Evolutionary conservation across 2,888 invertebrate species (phyloP).

Genomic region (Podabrus alpinus): DNA sequence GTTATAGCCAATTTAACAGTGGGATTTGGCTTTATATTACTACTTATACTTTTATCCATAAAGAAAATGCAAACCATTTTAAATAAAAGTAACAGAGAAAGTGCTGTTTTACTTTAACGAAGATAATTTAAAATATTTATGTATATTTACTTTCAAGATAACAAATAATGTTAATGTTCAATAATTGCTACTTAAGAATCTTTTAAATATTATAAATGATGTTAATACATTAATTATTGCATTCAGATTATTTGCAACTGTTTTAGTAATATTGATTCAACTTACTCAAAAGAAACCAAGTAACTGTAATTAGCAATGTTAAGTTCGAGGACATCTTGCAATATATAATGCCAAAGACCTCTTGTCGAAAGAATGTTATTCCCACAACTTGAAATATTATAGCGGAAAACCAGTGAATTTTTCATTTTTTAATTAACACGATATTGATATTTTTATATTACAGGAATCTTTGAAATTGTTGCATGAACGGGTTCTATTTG

Average conservation of each 20-base stretch:
- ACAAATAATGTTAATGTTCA: neutral
- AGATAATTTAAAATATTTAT: neutral
- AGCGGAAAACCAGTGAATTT: constrained; percentile 8
- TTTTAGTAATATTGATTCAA: neutral
- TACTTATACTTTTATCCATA: too few species aligned
- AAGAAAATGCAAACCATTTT: neutral
- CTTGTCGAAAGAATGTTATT: constrained; percentile 10
- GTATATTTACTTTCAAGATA: neutral
- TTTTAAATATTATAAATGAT: neutral
- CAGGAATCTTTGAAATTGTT: neutral
- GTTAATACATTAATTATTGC: neutral
- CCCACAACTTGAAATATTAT: constrained; percentile 7
- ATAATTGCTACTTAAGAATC: neutral
- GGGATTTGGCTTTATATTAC: neutral
- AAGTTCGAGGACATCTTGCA: constrained; percentile 18
- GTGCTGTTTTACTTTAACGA: neutral
- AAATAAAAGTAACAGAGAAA: neutral
- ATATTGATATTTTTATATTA: neutral
- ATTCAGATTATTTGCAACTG: constrained; percentile 1
- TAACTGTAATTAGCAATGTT: constrained; percentile 12
- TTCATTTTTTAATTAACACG: neutral
- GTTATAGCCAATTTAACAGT: neutral
- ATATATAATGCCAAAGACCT: constrained; percentile 14
- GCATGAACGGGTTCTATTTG: neutral
- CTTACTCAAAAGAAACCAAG: neutral